Conservation (phyloP, 2,888 invertebrate species). For the Hydrotaea cyrtoneurina region DNA sequence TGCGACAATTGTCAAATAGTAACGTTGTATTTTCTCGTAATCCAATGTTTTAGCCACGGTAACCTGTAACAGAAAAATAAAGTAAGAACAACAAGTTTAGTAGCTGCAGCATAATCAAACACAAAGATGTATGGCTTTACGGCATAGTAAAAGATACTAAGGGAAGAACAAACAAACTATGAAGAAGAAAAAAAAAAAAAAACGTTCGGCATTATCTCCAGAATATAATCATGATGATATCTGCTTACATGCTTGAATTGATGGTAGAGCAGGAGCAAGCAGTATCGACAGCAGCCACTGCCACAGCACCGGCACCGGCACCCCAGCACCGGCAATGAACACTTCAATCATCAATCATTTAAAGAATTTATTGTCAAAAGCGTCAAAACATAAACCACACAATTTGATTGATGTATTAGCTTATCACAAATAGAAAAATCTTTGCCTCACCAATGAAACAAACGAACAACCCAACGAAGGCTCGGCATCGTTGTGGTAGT, state of each 20-base stretch:
- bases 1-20: slow-evolving; percentile 93
- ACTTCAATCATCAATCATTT: slow-evolving; percentile 67
- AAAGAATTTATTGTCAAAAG: slow-evolving; percentile 67
- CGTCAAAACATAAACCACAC: slow-evolving; percentile 66
- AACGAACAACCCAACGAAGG: slow-evolving; percentile 1
- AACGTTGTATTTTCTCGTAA: slow-evolving; percentile 92
- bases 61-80: slow-evolving; percentile 81
- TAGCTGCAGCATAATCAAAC: slow-evolving; percentile 37
- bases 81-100: slow-evolving; percentile 41
- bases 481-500: not conserved
- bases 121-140: slow-evolving; percentile 57
- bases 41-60: slow-evolving; percentile 92
- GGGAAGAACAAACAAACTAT: not conserved
- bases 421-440: slow-evolving; percentile 65
- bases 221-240: slow-evolving; percentile 61
- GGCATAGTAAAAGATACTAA: not conserved
- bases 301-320: slow-evolving; percentile 14
- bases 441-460: slow-evolving; percentile 30
- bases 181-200: slow-evolving; percentile 16
- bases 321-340: slow-evolving; percentile 49
- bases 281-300: slow-evolving; percentile 25
- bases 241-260: slow-evolving; percentile 47
- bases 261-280: slow-evolving; percentile 46
- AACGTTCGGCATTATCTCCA: slow-evolving; percentile 36
- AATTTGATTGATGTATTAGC: slow-evolving; percentile 67